Percentiles rank a stretch among this genome's conserved stretches.
These are phyloP conservation scores for Oreochromis mossambicus DNA, from an alignment of 2,797 vertebrate genomes.

Conservation along the genomic window DNA sequence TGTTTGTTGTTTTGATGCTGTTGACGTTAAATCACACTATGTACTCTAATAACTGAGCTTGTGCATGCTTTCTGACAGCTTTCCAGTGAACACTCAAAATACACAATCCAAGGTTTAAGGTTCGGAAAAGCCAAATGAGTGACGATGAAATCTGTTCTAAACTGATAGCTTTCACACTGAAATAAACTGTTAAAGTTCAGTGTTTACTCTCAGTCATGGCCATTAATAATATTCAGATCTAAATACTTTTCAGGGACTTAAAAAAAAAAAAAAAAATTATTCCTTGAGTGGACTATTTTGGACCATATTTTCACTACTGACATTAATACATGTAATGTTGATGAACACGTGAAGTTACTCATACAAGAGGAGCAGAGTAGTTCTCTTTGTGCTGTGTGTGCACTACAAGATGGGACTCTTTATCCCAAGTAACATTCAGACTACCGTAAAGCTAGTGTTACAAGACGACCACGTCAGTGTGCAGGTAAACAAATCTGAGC, in stretches of 20 bases:
- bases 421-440: not conserved
- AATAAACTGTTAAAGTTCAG: not conserved
- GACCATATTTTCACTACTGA: conserved; percentile 13
- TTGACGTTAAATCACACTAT: not conserved
- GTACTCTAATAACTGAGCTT: conserved; percentile 2
- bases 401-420: not conserved
- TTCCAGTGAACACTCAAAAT: not conserved
- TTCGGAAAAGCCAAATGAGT: conserved; percentile 6
- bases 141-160: not conserved
- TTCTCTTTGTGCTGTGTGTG: not conserved
- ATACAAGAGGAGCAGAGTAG: not conserved
- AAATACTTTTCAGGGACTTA: not conserved
- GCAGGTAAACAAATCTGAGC: conserved; percentile 17
- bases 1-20: conserved; percentile 7
- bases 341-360: not conserved
- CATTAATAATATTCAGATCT: conserved; percentile 1
- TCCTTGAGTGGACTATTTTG: not conserved
- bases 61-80: conserved; percentile 15
- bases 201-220: not conserved
- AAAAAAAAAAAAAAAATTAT: no score
- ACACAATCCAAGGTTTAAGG: not conserved
- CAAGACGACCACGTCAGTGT: conserved; percentile 17
- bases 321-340: not conserved
- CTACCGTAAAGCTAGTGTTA: conserved; percentile 15
- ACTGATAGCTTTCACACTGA: not conserved